Base-by-base conservation (phyloP, 2,797 vertebrate species). In the Tarsius wallacei region DNA sequence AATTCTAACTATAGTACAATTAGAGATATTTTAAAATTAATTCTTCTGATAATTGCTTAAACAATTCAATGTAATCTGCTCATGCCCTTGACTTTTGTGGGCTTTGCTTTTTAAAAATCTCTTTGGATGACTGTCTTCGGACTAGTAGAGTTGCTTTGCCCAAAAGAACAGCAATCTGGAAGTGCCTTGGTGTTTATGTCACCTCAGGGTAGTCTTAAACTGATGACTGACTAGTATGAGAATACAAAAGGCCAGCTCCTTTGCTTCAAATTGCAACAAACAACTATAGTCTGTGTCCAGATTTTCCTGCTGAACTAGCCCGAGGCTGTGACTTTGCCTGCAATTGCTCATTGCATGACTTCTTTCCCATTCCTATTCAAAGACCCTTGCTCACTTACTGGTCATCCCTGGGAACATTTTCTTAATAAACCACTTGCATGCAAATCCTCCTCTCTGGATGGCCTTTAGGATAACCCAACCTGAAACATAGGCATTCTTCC, bases 381-480 rank as follows among this genome's bases (percentile, higher is more conserved):
- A 13, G 61, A 66, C 42, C 15, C 57, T 82, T 55, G 13, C 47
- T 88, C 6, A 2, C 5, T 70, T 64, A 13, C 16, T 33, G 95
- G 31, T 31, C 21, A 47, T 76, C 19, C 28, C 28, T 85, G 59
- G 49, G 64, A 90, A 68, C 31, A 81, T 93, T 53, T 76, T 17
- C 26, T 85, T 93, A 70, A 90, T 64, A 84, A 94, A 81, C 88
- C 74, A 66, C 22, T 55, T 90, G 4, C 7, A 59, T 8, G 17
- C 24, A 89, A 91, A 87, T 31, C 16, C 22, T 91, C 55, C 49
- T 61, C 16, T 49, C 53, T 28, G 90, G 74, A 47, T 26, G 0
- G 28, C 19, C n/a, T 85, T 82, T 51, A 85, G n/a, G 68, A 81
- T 94, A 94, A 95, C n/a, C 3, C 57, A 93, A 49, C 7, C 22